These are phyloP conservation scores for Dysdera silvatica DNA, from an alignment of 1,140 invertebrate genomes.

Conservation along the genomic window DNA sequence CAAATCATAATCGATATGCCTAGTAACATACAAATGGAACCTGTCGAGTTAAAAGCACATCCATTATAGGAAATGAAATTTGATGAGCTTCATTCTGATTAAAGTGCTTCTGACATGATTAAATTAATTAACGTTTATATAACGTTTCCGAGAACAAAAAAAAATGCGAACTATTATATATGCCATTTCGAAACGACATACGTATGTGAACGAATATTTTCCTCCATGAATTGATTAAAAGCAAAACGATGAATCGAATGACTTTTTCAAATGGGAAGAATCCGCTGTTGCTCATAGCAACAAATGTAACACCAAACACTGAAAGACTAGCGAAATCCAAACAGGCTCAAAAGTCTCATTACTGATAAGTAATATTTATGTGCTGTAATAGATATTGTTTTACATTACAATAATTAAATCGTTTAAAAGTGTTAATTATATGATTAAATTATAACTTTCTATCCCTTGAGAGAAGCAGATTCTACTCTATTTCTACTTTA, in stretches of 20 bases:
- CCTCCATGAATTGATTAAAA: background rate
- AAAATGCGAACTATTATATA: background rate
- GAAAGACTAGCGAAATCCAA: background rate
- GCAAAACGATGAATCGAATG: background rate
- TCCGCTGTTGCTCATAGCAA: background rate
- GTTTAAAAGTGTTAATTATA: no score
- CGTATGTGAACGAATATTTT: background rate
- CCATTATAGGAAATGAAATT: background rate
- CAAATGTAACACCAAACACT: conserved; percentile 1
- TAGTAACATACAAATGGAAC: background rate
- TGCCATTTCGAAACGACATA: background rate
- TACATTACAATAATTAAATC: no score
- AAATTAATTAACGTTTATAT: no score
- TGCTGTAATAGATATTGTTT: no score
- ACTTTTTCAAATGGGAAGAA: background rate
- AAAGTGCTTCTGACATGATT: background rate
- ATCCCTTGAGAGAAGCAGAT: no score
- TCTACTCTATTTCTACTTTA: no score
- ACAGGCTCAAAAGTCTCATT: background rate
- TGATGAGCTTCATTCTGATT: background rate
- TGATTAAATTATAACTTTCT: no score
- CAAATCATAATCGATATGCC: background rate
- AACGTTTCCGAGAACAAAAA: background rate
- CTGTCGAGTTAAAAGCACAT: background rate
- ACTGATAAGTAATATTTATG: background rate